Evolutionary conservation across 2,113 vertebrate genomes (phyloP).

Genomic region (Callaeas wilsoni): DNA sequence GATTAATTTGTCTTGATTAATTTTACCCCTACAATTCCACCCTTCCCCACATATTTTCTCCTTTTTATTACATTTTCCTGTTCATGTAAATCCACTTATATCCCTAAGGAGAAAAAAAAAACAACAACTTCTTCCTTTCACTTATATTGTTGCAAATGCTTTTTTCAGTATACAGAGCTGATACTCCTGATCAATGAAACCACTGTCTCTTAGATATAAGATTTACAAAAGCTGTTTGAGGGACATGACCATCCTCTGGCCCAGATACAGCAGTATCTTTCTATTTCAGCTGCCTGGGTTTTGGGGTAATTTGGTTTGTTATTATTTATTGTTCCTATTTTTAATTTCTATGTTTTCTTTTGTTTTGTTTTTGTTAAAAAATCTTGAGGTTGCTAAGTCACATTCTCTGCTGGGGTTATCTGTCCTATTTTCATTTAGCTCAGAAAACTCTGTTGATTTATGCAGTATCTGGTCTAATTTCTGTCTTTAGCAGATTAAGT

Average conservation of each 20-base stretch:
- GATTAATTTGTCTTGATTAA: neutral
- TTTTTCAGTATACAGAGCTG: neutral
- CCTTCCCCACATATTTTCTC: neutral
- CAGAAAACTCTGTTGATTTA: neutral
- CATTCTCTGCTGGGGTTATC: neutral
- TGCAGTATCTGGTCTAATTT: neutral
- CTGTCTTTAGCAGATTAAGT: neutral
- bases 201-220: neutral
- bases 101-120: neutral
- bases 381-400: neutral
- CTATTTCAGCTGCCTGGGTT: neutral
- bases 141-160: neutral
- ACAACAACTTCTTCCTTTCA: neutral
- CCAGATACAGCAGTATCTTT: neutral
- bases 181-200: neutral
- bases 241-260: neutral
- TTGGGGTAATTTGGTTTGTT: accelerated
- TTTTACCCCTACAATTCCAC: neutral
- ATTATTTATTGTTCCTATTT: neutral
- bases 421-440: neutral
- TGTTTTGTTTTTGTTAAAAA: neutral
- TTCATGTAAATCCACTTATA: neutral
- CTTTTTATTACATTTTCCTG: neutral
- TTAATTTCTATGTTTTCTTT: neutral
- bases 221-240: neutral